phyloP scores from a whole-genome alignment of 1,140 invertebrate species.

The Danaus melanippus region DNA sequence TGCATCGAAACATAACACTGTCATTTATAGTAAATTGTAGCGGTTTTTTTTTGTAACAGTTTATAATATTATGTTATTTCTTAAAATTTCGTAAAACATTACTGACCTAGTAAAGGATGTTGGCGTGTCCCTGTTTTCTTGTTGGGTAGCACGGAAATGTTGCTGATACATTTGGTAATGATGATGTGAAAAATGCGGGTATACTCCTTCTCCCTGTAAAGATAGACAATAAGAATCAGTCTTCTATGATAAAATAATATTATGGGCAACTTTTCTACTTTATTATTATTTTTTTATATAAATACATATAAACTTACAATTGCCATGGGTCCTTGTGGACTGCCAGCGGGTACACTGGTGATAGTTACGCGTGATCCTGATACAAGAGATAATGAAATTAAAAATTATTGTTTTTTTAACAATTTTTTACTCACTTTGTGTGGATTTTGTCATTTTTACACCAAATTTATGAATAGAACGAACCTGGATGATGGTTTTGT shows the following conservation, averaged over 20 bases:
- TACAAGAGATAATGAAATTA: constrained; percentile 30
- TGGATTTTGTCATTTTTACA: too few species aligned
- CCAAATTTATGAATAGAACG: background rate
- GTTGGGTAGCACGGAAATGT: constrained; percentile 76
- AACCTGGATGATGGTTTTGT: constrained; percentile 64
- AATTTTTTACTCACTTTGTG: too few species aligned
- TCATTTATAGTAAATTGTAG: too few species aligned
- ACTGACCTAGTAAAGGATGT: constrained; percentile 60
- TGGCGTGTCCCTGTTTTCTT: constrained; percentile 72
- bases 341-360: constrained; percentile 71
- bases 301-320: constrained; percentile 78
- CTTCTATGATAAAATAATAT: too few species aligned
- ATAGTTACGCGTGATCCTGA: constrained; percentile 74
- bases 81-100: constrained; percentile 1
- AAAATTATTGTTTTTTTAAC: background rate
- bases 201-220: constrained; percentile 78
- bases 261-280: too few species aligned
- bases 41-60: too few species aligned
- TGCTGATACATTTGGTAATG: constrained; percentile 82
- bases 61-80: too few species aligned
- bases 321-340: constrained; percentile 75
- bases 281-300: too few species aligned
- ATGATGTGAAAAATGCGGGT: constrained; percentile 78
- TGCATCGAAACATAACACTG: too few species aligned
- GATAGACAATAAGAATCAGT: constrained; percentile 10